Conservation (phyloP, 2,113 vertebrate species). For the Gulo gulo region DNA sequence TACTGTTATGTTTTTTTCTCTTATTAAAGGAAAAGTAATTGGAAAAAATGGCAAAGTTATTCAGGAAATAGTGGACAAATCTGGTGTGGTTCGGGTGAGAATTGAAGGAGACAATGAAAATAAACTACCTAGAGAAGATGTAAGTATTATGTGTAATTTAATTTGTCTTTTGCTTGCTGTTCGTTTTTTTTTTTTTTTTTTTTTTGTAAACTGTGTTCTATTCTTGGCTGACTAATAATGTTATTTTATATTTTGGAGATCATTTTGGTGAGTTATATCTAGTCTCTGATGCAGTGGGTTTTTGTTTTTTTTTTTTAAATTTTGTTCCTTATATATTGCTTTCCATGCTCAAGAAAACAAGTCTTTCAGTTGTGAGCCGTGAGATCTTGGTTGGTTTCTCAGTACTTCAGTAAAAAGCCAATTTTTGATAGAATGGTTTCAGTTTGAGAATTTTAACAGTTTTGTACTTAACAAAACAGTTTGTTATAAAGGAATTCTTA, state of each 20-base stretch:
- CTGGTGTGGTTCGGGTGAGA: slow-evolving; percentile 90
- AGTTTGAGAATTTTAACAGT: background rate
- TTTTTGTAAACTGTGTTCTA: background rate
- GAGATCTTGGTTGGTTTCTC: background rate
- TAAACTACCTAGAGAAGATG: slow-evolving; percentile 89
- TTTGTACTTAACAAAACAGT: background rate
- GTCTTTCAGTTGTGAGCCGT: background rate
- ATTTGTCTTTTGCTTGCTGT: background rate
- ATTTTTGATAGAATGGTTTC: background rate
- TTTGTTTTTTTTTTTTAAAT: background rate
- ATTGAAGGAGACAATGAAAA: slow-evolving; percentile 92
- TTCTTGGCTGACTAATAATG: background rate
- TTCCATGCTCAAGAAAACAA: background rate
- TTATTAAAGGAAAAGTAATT: slow-evolving; percentile 89
- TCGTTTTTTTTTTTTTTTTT: background rate
- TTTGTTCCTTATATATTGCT: background rate
- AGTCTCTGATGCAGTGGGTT: background rate
- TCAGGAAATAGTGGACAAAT: slow-evolving; percentile 92
- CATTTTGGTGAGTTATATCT: background rate
- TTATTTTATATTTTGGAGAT: background rate
- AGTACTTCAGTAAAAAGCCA: background rate
- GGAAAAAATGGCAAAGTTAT: slow-evolving; percentile 92
- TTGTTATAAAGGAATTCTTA: background rate
- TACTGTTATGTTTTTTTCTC: slow-evolving; percentile 61
- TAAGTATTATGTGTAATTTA: slow-evolving; percentile 74